Percentiles rank a stretch among this genome's conserved stretches.
Evolutionary conservation across 1,140 invertebrate genomes (phyloP).

Genomic region (Cydia pomonella): DNA sequence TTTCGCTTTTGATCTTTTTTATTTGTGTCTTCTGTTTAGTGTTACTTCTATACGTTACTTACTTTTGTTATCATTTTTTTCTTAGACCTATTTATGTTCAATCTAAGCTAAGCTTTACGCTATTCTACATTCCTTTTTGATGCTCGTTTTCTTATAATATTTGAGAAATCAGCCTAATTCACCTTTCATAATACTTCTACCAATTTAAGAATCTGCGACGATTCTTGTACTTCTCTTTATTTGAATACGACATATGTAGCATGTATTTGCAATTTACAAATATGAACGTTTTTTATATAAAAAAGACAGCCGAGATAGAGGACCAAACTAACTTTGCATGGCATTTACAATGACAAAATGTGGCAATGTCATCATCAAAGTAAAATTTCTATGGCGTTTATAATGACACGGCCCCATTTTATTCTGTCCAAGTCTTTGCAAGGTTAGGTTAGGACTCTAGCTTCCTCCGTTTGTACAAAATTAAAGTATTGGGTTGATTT

Average conservation of each 20-base stretch:
- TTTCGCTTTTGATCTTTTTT: neutral
- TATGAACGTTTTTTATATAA: too few relatives aligned
- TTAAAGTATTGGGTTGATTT: neutral
- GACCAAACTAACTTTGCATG: too few relatives aligned
- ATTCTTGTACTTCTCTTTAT: too few relatives aligned
- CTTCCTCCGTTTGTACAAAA: neutral
- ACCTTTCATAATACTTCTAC: neutral
- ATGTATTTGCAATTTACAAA: too few relatives aligned
- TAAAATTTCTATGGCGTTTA: too few relatives aligned
- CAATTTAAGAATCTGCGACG: too few relatives aligned
- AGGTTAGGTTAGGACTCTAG: neutral
- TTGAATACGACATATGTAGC: too few relatives aligned
- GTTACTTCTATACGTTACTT: neutral
- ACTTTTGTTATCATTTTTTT: neutral
- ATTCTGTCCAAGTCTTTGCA: too few relatives aligned
- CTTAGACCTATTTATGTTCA: neutral
- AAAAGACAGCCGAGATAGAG: too few relatives aligned
- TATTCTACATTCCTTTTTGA: neutral
- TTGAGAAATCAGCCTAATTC: neutral
- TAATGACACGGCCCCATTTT: too few relatives aligned
- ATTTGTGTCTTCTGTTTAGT: neutral
- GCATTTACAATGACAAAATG: too few relatives aligned
- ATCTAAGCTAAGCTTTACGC: conserved; percentile 6
- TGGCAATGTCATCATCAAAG: too few relatives aligned
- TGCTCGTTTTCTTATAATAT: neutral